These are phyloP conservation scores for Dermochelys coriacea DNA, from an alignment of 2,797 vertebrate genomes.

Conservation along the genomic window DNA sequence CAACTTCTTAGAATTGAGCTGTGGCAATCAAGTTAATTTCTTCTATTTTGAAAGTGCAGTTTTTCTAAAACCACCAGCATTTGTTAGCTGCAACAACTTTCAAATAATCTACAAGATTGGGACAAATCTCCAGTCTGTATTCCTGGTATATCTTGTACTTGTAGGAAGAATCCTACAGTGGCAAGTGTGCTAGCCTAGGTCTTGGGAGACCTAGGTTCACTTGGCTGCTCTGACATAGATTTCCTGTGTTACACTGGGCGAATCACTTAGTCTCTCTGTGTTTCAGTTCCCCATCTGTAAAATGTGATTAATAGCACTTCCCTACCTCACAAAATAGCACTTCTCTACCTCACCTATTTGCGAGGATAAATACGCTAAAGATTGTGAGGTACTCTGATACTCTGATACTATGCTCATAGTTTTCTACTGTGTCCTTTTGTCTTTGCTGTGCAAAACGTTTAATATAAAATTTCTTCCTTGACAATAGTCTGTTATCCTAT, in stretches of 20 bases:
- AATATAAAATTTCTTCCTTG: not conserved
- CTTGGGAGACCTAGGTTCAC: not conserved
- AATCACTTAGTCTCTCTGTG: not conserved
- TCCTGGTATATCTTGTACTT: not conserved
- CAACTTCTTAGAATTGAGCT: not conserved
- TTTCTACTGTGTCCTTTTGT: not conserved
- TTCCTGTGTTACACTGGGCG: not conserved
- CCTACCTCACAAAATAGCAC: not conserved
- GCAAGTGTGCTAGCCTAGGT: not conserved
- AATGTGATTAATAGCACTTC: not conserved
- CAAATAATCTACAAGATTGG: not conserved
- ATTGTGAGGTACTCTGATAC: not conserved
- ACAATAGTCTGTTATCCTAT: not conserved
- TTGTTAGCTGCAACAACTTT: not conserved
- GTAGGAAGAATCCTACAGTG: not conserved
- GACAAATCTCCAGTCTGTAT: not conserved
- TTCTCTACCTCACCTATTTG: not conserved
- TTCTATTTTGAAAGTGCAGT: not conserved
- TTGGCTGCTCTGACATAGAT: not conserved
- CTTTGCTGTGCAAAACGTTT: not conserved
- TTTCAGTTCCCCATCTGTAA: not conserved
- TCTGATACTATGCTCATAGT: not conserved
- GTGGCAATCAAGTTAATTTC: not conserved
- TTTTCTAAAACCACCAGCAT: not conserved
- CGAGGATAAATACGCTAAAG: not conserved